Base-by-base conservation (phyloP, 2,797 vertebrate genomes). In the Tinamus major region DNA sequence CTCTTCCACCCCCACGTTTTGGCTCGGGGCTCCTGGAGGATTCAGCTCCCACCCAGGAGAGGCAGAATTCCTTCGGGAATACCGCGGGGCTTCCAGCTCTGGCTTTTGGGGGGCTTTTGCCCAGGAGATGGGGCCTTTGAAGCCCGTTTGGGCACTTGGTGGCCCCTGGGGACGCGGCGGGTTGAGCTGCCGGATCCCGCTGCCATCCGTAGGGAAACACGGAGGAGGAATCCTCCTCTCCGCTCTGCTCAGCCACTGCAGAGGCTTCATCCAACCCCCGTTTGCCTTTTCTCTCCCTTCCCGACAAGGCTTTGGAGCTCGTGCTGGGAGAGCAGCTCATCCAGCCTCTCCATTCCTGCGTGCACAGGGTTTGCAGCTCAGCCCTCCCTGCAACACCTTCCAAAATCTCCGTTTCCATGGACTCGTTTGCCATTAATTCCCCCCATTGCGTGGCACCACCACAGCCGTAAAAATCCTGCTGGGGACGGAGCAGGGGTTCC, bases 1-100 rank as follows among this genome's bases (percentile, higher is more conserved):
- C 83, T 55, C 95, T 91, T 78, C 23, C 79, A 85, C 93, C 89
- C 92, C 94, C 94, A 53, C 74, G 86, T 93, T 87, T 27, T 27
- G 51, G 31, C 78, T 92, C 26, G 42, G 33, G 37, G 2, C 88
- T 65, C 75, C 61, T 10, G 53, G 68, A 26, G 78, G 35, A 63
- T 2, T 26, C 21, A 53, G 70, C 93, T 92, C 77, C 37, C 76
- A 5, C 65, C 9, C 33, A n/a, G 67, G 49, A 18, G 63, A 49
- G 24, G 77, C 35, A 21, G 10, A 33, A 67, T 4, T 8, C 51
- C 49, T 39, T 13, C 2, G 8, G 2, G 67, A n/a, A 15, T 0
- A 16, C 17, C 59, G 39, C 63, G 29, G 1, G 2, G 8, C 70
- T 29, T 51, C 37, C 80, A 6, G 23, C n/a, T 26, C 21, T 2